Conservation (phyloP, 2,797 vertebrate species). For the Alauda arvensis region DNA sequence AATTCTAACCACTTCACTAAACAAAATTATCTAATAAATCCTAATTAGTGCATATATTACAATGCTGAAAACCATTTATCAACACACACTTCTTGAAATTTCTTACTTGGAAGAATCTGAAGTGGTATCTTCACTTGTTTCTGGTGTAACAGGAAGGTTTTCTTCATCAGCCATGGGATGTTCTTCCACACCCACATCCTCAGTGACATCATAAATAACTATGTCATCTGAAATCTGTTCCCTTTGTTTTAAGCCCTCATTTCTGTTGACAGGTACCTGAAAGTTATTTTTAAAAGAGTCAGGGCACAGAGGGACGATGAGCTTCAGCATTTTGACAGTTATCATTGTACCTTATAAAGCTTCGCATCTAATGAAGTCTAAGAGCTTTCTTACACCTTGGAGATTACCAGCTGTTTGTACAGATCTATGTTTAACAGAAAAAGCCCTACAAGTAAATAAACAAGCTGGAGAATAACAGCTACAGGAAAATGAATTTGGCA, state of each 20-base stretch:
- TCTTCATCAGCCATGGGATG: conserved; percentile 65
- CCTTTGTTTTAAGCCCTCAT: conserved; percentile 77
- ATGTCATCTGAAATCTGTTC: conserved; percentile 88
- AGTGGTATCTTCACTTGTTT: conserved; percentile 69
- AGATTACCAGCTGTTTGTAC: background rate
- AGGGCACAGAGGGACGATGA: background rate
- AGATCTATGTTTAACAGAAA: background rate
- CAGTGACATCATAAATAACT: conserved; percentile 89
- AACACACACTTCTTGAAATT: background rate
- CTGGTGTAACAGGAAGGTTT: conserved; percentile 69
- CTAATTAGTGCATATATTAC: background rate
- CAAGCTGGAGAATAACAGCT: background rate
- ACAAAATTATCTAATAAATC: background rate
- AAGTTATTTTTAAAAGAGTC: background rate
- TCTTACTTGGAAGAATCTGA: conserved; percentile 75
- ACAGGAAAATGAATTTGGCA: background rate
- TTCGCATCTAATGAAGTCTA: background rate
- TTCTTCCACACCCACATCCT: conserved; percentile 75
- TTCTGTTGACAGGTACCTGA: conserved; percentile 81
- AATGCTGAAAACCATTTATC: background rate
- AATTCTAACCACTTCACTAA: background rate
- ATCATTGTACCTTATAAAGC: background rate
- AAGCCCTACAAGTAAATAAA: background rate
- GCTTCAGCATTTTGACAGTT: background rate
- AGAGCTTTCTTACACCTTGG: background rate